Percentiles rank a stretch among this genome's conserved stretches.
Conservation (phyloP, 2,113 vertebrate genomes). For the Urocolius indicus region DNA sequence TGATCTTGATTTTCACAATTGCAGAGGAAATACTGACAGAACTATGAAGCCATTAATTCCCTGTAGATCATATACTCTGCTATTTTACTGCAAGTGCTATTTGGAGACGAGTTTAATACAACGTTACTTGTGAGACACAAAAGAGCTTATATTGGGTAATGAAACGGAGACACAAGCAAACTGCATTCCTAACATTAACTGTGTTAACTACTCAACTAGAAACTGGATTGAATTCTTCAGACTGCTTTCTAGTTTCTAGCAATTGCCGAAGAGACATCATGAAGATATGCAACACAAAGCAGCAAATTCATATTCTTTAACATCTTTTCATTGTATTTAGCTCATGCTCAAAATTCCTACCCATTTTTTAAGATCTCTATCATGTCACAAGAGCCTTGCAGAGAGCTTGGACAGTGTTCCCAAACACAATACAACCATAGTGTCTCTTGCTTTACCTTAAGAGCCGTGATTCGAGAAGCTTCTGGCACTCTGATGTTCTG, state of each 20-base stretch:
- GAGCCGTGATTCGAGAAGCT: conserved; percentile 17
- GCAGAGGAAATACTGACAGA: background rate
- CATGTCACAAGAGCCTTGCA: background rate
- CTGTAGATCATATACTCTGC: background rate
- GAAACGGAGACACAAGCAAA: background rate
- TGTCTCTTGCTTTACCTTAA: conserved; percentile 5
- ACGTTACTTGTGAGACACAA: background rate
- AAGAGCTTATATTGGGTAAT: background rate
- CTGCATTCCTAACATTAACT: background rate
- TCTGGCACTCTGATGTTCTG: conserved; percentile 56
- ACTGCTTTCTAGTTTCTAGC: background rate
- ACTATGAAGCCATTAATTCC: background rate
- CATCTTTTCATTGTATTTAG: background rate
- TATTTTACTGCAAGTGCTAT: background rate
- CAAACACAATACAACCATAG: background rate
- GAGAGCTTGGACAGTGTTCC: background rate
- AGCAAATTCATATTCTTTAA: background rate
- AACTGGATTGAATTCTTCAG: background rate
- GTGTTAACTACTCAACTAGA: background rate
- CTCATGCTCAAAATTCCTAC: background rate
- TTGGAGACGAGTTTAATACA: background rate
- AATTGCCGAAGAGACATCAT: background rate
- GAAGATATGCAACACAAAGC: background rate
- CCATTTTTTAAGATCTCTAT: background rate
- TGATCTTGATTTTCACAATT: background rate